Evolutionary conservation across 2,888 invertebrate genomes (phyloP).

Genomic region (Habrosyne pyritoides): DNA sequence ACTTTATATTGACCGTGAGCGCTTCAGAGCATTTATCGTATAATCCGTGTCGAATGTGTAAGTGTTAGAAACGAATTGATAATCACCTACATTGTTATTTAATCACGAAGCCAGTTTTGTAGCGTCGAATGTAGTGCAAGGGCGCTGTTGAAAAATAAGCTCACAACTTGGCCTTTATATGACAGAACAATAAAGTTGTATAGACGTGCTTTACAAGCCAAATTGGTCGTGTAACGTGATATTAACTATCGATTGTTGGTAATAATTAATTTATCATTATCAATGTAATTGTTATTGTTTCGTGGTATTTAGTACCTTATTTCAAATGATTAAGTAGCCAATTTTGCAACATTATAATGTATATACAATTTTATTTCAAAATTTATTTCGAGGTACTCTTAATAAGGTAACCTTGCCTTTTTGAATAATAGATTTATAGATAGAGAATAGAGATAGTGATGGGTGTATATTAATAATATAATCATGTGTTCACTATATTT

Average conservation of each 20-base stretch:
- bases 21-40: constrained; percentile 25
- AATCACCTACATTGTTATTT: constrained; percentile 50
- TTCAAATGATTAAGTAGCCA: background rate
- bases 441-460: no score
- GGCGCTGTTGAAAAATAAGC: constrained; percentile 27
- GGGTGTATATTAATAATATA: no score
- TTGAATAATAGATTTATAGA: no score
- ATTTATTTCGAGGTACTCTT: no score
- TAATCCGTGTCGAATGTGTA: constrained; percentile 47
- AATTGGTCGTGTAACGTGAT: constrained; percentile 27
- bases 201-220: constrained; percentile 24
- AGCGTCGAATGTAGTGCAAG: constrained; percentile 56
- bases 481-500: no score
- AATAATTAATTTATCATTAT: background rate
- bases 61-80: constrained; percentile 55
- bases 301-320: background rate
- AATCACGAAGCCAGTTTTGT: constrained; percentile 39
- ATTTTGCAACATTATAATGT: background rate
- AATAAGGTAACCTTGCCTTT: no score
- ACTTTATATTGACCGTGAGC: constrained; percentile 9
- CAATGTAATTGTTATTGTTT: background rate
- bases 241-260: constrained; percentile 5
- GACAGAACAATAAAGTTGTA: constrained; percentile 39
- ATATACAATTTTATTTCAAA: no score
- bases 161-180: constrained; percentile 28